These are phyloP conservation scores for Polymixis lichenea DNA, from an alignment of 2,888 invertebrate species.

Conservation along the genomic window DNA sequence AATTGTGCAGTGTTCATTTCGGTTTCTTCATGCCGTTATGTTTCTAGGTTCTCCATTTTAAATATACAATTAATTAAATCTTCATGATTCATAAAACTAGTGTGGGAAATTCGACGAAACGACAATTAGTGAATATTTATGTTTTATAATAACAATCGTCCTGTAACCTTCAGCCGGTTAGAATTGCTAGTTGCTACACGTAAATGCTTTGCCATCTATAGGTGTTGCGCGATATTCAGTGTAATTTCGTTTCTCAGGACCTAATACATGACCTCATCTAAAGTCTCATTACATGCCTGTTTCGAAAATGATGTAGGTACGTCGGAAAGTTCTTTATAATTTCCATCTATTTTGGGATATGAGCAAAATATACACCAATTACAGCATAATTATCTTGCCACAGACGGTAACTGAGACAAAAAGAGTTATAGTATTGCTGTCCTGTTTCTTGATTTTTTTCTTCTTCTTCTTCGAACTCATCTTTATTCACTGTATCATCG, in stretches of 20 bases:
- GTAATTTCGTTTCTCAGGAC: constrained; percentile 45
- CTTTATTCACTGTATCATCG: neutral
- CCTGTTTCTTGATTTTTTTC: too few relatives aligned
- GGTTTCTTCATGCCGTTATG: neutral
- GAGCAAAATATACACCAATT: neutral
- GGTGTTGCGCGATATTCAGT: neutral
- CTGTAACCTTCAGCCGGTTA: neutral
- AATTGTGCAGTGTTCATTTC: neutral
- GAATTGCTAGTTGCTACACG: neutral
- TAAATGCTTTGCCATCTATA: neutral
- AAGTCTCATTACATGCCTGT: constrained; percentile 16
- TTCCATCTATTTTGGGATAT: neutral
- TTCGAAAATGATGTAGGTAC: constrained; percentile 7
- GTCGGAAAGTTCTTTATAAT: neutral
- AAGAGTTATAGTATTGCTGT: neutral
- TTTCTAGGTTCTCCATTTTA: neutral
- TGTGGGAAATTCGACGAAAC: neutral
- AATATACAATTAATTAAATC: neutral
- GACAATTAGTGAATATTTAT: neutral
- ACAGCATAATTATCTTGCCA: neutral
- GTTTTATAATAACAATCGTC: neutral
- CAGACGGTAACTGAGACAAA: neutral
- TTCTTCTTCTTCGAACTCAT: too few relatives aligned
- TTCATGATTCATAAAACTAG: neutral
- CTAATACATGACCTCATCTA: constrained; percentile 24